Conservation (phyloP, 1,140 invertebrate genomes). For the Papilio xuthus region DNA sequence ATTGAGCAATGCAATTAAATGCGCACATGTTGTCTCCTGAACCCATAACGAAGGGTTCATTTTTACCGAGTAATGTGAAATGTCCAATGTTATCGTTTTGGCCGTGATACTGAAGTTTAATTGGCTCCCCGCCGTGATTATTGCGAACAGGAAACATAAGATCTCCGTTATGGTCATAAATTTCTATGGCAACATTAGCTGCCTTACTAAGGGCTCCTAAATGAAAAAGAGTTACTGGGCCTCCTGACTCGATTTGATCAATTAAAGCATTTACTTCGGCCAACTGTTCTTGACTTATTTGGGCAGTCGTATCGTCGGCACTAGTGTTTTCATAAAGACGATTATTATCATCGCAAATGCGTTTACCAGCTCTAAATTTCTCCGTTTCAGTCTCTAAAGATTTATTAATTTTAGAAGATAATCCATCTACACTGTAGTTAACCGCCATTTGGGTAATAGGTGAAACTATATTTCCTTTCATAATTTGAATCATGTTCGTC, state of each 20-base stretch:
- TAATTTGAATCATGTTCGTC: conserved; percentile 10
- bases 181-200: conserved; percentile 1
- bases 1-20: not conserved
- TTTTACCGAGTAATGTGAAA: conserved; percentile 22
- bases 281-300: not conserved
- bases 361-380: conserved; percentile 7
- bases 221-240: not conserved
- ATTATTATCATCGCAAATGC: conserved; percentile 5
- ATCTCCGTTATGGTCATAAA: conserved; percentile 21
- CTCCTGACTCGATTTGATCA: conserved; percentile 1
- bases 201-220: conserved; percentile 23
- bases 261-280: conserved; percentile 11
- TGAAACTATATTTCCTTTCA: conserved; percentile 10
- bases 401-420: conserved; percentile 2
- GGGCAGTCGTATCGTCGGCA: not conserved
- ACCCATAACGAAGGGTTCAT: not conserved
- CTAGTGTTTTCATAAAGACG: not conserved
- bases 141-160: conserved; percentile 11
- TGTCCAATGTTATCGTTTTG: not conserved
- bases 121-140: not conserved
- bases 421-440: not conserved
- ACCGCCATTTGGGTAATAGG: conserved; percentile 7
- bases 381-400: conserved; percentile 1
- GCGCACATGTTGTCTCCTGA: conserved; percentile 9
- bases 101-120: conserved; percentile 17